phyloP scores from a whole-genome alignment of 2,797 vertebrate genomes.

The Enteromius viviparus region DNA sequence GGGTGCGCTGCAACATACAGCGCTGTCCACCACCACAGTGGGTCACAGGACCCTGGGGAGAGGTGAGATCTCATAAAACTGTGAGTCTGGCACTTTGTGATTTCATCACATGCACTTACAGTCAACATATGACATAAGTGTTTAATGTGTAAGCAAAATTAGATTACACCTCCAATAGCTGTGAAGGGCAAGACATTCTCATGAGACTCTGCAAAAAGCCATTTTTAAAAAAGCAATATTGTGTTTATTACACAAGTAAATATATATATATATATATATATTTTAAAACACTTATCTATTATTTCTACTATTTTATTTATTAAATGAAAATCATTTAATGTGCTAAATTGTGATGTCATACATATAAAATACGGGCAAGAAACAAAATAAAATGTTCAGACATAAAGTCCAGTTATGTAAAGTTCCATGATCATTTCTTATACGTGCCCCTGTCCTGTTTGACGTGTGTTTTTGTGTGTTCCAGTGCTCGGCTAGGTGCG shows the following conservation, averaged over 20 bases:
- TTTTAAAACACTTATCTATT: not conserved
- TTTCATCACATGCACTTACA: not conserved
- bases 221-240: not conserved
- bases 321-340: not conserved
- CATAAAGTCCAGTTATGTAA: not conserved
- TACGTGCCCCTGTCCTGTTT: slow-evolving; percentile 1
- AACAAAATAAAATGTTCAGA: not conserved
- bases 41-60: slow-evolving; percentile 92
- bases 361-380: not conserved
- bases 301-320: not conserved
- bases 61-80: slow-evolving; percentile 76
- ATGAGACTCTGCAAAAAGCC: not conserved
- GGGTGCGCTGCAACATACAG: slow-evolving; percentile 94
- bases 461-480: slow-evolving; percentile 32
- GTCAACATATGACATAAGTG: not conserved
- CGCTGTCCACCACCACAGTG: slow-evolving; percentile 93
- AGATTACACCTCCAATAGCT: not conserved
- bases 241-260: too few species aligned
- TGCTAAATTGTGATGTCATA: not conserved
- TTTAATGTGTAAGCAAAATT: not conserved
- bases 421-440: not conserved
- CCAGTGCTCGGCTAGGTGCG: slow-evolving; percentile 92
- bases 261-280: too few species aligned
- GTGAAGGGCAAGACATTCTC: not conserved
- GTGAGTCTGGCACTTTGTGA: not conserved